These are phyloP conservation scores for Brachionus plicatilis DNA, from an alignment of 1,140 invertebrate species.

Conservation along the genomic window DNA sequence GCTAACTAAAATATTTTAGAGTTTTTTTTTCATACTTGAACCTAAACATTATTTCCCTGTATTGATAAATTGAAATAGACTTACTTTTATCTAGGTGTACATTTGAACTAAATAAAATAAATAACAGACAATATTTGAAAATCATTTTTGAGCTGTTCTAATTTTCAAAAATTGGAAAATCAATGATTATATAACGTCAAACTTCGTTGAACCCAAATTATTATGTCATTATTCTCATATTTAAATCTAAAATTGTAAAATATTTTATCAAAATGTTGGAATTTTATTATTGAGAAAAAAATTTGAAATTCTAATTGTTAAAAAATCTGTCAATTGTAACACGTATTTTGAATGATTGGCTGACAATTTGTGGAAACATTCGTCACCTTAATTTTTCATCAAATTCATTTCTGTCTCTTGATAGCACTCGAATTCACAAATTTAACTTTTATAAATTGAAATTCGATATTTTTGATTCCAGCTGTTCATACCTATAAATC, in stretches of 20 bases:
- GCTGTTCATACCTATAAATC: background rate
- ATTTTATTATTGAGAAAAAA: slow-evolving; percentile 12
- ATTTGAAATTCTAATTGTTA: background rate
- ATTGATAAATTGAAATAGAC: background rate
- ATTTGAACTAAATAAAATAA: background rate
- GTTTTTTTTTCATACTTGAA: background rate
- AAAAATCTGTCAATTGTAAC: background rate
- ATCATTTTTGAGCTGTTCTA: slow-evolving; percentile 14
- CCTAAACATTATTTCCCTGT: background rate
- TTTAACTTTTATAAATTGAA: background rate
- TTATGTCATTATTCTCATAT: slow-evolving; percentile 27
- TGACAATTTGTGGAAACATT: background rate
- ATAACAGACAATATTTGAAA: background rate
- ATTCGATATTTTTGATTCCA: background rate
- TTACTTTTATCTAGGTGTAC: background rate
- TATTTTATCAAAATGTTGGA: background rate
- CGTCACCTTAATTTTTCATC: background rate
- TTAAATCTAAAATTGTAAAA: slow-evolving; percentile 20
- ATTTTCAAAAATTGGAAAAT: background rate
- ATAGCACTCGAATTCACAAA: background rate
- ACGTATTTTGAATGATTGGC: background rate
- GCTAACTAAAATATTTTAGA: background rate
- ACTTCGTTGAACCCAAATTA: background rate
- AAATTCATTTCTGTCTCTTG: background rate
- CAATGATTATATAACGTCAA: background rate